These are phyloP conservation scores for Pristionchus arcanus DNA, from an alignment of 2,888 invertebrate species.

Conservation along the genomic window DNA sequence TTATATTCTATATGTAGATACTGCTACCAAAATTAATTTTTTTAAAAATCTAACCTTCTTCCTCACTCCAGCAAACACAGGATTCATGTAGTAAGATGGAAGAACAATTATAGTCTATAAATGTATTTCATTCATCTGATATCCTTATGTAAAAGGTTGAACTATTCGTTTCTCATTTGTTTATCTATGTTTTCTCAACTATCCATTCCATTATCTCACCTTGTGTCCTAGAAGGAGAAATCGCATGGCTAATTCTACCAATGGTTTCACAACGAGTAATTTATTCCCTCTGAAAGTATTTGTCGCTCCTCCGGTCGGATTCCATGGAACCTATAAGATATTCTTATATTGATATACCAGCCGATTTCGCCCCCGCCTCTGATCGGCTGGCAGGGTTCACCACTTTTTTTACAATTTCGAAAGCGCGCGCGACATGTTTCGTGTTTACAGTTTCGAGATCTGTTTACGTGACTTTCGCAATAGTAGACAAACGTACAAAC, in stretches of 20 bases:
- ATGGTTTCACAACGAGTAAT: constrained; percentile 26
- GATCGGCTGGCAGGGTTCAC: too few relatives aligned
- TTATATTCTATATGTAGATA: background rate
- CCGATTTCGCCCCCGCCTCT: too few relatives aligned
- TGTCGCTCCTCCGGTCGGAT: background rate
- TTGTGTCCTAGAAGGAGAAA: constrained; percentile 52
- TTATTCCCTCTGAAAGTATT: constrained; percentile 28
- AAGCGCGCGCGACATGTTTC: too few relatives aligned
- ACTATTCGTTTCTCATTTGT: too few relatives aligned
- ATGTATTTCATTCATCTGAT: background rate
- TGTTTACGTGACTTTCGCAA: too few relatives aligned
- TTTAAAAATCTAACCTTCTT: constrained; percentile 3
- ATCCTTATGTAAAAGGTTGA: background rate
- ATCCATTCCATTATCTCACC: background rate
- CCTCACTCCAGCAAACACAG: constrained; percentile 40
- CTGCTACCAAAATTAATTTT: background rate
- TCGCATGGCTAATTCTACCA: constrained; percentile 19
- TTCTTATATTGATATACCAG: background rate
- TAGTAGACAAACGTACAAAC: too few relatives aligned
- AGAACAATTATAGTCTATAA: constrained; percentile 47
- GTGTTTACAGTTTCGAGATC: too few relatives aligned
- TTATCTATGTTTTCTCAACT: too few relatives aligned
- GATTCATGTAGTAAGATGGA: constrained; percentile 38
- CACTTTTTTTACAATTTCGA: too few relatives aligned
- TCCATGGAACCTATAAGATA: constrained; percentile 19